Evolutionary conservation across 1,140 invertebrate species (phyloP), one percentile per base, ranked within the genome.

Genomic region (Micrasema longulum): DNA sequence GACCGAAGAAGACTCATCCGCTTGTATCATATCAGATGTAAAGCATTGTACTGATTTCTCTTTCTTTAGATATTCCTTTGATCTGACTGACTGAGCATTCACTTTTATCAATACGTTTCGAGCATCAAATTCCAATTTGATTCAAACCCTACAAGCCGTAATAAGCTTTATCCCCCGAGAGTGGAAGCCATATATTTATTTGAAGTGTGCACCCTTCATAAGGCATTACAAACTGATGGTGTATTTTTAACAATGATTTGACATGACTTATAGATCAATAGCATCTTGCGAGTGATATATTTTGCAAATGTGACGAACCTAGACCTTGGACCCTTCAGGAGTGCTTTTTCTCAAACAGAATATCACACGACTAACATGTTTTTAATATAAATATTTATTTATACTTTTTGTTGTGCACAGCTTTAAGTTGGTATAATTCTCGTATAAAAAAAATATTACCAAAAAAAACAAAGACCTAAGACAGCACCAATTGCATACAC

Each of bases 71-170:
- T 47, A 64, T 72, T 43, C 66, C 74, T 75, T 75, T 75, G 74
- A 75, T 75, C 74, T 72, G 70, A 69, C 52, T 72, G 60, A 70
- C 69, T 75, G 74, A 69, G 60, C 74, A 75, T 75, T 75, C 62
- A 53, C 70, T 72, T 75, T 66, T 72, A 69, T 72, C 74, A 72
- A 75, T 72, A 75, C 65, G 50, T 72, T 50, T 66, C 66, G 57
- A 50, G 70, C 60, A 68, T 70, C 70, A 72, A 72, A 66, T 72
- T 72, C 67, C 50, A 55, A 55, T 64, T 69, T 69, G 45, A 11
- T 60, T 50, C 53, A 55, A 64, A 16, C 36, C 43, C 26, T 20
- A 48, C 60, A 47, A 50, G 66, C 72, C 48, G 69, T 69, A 65
- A 55, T 69, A 69, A 55, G 26, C 67, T 55, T 35, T 73, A 69